Evolutionary conservation across 2,113 vertebrate species (phyloP).

Genomic region (Sisor rabdophorus): DNA sequence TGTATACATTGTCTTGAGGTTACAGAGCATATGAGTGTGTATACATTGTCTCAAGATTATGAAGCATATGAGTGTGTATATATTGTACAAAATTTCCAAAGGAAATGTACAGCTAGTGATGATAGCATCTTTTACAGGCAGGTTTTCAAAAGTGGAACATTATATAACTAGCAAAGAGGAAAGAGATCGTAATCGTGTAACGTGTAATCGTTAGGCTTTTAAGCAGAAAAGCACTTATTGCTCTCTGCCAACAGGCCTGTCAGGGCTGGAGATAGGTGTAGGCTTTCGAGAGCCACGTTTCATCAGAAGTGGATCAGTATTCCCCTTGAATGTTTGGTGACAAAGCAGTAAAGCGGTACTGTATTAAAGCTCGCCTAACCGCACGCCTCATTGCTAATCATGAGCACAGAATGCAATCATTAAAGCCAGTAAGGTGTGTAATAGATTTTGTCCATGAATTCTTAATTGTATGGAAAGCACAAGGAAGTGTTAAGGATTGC

Average conservation of each 20-base stretch:
- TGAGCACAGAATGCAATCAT: conserved; percentile 71
- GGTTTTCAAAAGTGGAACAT: no score
- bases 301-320: conserved; percentile 55
- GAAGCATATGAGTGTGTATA: neutral
- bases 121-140: neutral
- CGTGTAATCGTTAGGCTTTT: conserved; percentile 12
- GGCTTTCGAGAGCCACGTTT: conserved; percentile 40
- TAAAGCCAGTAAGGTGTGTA: conserved; percentile 77
- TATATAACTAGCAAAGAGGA: neutral
- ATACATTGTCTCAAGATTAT: no score
- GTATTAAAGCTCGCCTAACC: conserved; percentile 64
- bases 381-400: conserved; percentile 70
- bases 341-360: conserved; percentile 62
- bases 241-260: conserved; percentile 7
- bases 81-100: neutral
- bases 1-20: no score
- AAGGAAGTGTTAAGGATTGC: conserved; percentile 37
- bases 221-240: conserved; percentile 21
- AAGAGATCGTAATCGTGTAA: conserved; percentile 15
- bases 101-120: neutral
- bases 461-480: conserved; percentile 64
- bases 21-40: no score
- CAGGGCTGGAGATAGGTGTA: conserved; percentile 19
- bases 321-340: conserved; percentile 61
- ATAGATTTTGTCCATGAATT: conserved; percentile 71